These are phyloP conservation scores for Rhabdomys pumilio DNA, from an alignment of 2,797 vertebrate species.

Conservation along the genomic window DNA sequence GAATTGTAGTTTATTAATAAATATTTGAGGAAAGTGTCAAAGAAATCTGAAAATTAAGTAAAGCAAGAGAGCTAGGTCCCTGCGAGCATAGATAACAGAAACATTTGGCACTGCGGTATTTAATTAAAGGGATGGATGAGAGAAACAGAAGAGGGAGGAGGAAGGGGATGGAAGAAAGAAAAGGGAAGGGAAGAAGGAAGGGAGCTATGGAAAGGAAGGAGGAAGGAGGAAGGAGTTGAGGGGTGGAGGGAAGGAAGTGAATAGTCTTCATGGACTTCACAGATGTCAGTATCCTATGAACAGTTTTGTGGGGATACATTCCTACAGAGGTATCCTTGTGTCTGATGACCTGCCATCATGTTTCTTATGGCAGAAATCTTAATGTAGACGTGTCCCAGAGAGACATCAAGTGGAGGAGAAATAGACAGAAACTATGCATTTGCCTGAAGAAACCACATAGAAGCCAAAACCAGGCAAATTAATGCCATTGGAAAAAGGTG, in stretches of 20 bases:
- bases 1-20: background rate
- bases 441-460: background rate
- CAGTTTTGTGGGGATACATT: background rate
- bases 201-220: too few species aligned
- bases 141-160: background rate
- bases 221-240: too few species aligned
- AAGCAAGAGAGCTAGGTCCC: background rate
- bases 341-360: background rate
- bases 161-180: background rate
- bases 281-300: background rate
- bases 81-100: background rate
- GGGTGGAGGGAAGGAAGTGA: background rate
- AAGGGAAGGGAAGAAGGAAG: background rate
- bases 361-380: background rate
- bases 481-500: background rate
- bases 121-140: background rate
- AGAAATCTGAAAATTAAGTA: background rate
- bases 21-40: background rate
- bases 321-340: background rate
- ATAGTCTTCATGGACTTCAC: background rate
- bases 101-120: background rate
- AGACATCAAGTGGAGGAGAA: background rate
- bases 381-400: background rate
- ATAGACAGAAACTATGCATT: background rate
- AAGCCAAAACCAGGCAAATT: background rate